These are phyloP conservation scores for Antechinus stuartii DNA, from an alignment of 2,113 vertebrate species.

Conservation along the genomic window DNA sequence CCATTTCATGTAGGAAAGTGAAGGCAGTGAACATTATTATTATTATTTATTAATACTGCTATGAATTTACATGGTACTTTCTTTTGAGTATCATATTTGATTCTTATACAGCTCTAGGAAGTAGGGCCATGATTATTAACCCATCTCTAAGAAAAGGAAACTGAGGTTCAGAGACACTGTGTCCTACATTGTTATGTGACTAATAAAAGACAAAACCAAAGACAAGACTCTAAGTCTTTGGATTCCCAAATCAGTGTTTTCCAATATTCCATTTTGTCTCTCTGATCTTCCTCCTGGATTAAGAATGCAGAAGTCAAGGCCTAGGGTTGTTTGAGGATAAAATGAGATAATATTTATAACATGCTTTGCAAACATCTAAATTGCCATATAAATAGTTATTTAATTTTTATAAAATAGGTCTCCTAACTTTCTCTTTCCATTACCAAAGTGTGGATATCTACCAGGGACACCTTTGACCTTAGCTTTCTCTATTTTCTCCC, in stretches of 20 bases:
- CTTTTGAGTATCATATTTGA: background rate
- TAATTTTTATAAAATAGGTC: background rate
- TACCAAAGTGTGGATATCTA: background rate
- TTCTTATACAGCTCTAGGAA: background rate
- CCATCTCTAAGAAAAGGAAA: background rate
- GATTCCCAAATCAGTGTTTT: background rate
- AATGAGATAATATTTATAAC: background rate
- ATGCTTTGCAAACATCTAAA: background rate
- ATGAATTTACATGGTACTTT: background rate
- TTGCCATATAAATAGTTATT: background rate
- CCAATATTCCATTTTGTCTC: background rate
- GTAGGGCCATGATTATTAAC: background rate
- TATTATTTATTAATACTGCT: background rate
- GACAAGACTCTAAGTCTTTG: background rate
- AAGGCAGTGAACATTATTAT: background rate
- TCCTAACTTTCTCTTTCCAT: background rate
- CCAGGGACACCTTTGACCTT: too few species aligned
- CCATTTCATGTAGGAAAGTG: background rate
- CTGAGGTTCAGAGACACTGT: background rate
- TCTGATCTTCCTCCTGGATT: background rate
- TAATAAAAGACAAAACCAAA: background rate
- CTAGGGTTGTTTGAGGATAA: background rate
- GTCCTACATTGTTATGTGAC: background rate
- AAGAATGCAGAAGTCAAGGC: background rate
- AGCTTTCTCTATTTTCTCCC: too few species aligned